Conservation (phyloP, 2,888 invertebrate species). For the Campoplex capitator region DNA sequence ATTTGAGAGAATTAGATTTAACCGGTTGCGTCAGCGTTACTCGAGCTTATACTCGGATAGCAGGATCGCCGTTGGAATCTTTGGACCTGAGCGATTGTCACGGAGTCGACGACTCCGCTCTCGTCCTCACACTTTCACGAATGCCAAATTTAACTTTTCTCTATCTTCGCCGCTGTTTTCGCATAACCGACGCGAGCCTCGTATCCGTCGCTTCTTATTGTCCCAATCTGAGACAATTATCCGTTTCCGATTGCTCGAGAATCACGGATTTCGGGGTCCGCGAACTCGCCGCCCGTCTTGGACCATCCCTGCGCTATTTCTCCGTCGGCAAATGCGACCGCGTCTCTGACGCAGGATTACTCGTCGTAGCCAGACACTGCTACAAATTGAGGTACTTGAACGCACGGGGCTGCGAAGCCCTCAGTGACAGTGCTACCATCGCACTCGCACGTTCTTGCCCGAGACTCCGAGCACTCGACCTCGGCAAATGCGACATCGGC, state of each 20-base stretch:
- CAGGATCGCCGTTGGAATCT: slow-evolving; percentile 90
- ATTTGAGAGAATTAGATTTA: slow-evolving; percentile 79
- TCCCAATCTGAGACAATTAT: slow-evolving; percentile 92
- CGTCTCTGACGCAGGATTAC: slow-evolving; percentile 95
- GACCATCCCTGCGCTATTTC: slow-evolving; percentile 95
- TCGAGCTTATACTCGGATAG: slow-evolving; percentile 76
- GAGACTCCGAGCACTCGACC: slow-evolving; percentile 93
- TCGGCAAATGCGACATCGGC: slow-evolving; percentile 97
- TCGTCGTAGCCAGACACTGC: slow-evolving; percentile 94
- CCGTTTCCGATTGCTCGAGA: slow-evolving; percentile 95
- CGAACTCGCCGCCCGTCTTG: slow-evolving; percentile 93
- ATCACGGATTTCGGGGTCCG: slow-evolving; percentile 96
- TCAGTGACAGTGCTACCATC: slow-evolving; percentile 96
- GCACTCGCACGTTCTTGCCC: slow-evolving; percentile 94
- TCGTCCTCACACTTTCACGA: slow-evolving; percentile 93
- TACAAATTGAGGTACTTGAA: slow-evolving; percentile 95
- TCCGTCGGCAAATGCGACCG: slow-evolving; percentile 97
- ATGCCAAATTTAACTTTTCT: slow-evolving; percentile 95
- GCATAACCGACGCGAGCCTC: slow-evolving; percentile 96
- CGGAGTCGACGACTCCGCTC: slow-evolving; percentile 92
- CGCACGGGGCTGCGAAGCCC: slow-evolving; percentile 96
- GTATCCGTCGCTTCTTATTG: slow-evolving; percentile 96
- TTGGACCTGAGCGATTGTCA: slow-evolving; percentile 96
- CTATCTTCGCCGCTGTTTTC: slow-evolving; percentile 94
- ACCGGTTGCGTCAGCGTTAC: slow-evolving; percentile 79